phyloP scores from a whole-genome alignment of 2,113 vertebrate genomes.

The Bubo bubo region DNA sequence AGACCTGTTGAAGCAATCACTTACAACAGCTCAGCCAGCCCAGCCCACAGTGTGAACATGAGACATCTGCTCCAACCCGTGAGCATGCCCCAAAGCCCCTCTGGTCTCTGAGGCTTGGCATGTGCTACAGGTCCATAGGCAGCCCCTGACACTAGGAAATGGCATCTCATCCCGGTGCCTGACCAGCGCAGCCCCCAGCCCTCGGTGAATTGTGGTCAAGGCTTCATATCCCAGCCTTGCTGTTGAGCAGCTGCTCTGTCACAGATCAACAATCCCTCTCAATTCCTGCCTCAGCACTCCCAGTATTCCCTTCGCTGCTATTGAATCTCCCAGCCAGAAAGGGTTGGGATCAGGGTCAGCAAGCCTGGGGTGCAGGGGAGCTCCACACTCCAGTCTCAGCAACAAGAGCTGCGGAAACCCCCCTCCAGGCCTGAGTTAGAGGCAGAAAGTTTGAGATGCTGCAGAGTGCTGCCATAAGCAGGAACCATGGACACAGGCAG shows the following conservation, averaged over 20 bases:
- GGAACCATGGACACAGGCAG: neutral
- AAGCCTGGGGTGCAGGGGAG: neutral
- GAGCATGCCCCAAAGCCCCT: neutral
- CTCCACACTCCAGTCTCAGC: neutral
- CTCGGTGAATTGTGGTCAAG: neutral
- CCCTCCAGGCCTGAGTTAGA: neutral
- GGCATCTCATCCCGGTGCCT: neutral
- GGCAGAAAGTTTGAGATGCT: neutral
- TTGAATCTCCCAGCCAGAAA: neutral
- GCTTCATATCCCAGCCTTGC: neutral
- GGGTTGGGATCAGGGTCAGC: neutral
- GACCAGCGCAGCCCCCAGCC: neutral
- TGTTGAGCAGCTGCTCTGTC: neutral
- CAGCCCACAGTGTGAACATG: neutral
- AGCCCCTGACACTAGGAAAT: neutral
- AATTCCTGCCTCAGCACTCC: neutral
- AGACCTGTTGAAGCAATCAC: neutral
- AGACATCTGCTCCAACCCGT: neutral
- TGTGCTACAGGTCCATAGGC: neutral
- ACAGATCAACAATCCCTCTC: neutral
- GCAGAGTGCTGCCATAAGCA: conserved; percentile 40
- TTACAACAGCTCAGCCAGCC: neutral
- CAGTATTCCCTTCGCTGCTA: neutral
- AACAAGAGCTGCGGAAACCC: neutral
- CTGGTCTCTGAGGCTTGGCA: neutral